These are phyloP conservation scores for Bos javanicus DNA, from an alignment of 2,113 vertebrate species.

Conservation along the genomic window DNA sequence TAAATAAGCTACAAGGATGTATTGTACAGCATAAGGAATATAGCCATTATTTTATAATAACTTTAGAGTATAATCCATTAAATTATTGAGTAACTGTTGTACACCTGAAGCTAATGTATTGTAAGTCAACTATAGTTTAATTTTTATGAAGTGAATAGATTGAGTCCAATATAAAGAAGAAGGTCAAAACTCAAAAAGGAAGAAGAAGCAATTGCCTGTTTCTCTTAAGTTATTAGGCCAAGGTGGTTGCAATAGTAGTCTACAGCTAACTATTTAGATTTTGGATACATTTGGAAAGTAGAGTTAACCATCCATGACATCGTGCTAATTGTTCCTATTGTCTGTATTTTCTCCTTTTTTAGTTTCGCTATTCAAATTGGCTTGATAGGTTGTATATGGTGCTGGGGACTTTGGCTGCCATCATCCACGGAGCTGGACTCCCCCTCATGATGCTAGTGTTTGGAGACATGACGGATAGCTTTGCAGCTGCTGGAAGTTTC, in stretches of 20 bases:
- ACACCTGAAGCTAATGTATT: neutral
- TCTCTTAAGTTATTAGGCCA: neutral
- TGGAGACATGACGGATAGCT: conserved; percentile 93
- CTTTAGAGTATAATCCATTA: neutral
- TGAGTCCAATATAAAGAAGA: neutral
- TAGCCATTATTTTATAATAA: neutral
- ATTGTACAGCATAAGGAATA: neutral
- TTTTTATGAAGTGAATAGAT: neutral
- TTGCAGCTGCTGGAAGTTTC: conserved; percentile 63
- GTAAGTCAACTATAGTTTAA: neutral
- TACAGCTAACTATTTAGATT: neutral
- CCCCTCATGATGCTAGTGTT: conserved; percentile 91
- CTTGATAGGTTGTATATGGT: conserved; percentile 86
- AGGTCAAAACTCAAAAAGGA: neutral
- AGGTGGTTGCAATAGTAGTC: neutral
- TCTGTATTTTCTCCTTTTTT: conserved; percentile 18
- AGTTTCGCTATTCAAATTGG: conserved; percentile 91
- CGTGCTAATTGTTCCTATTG: neutral
- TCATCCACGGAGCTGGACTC: conserved; percentile 86
- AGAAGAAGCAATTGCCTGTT: neutral
- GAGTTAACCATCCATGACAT: neutral
- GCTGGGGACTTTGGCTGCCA: conserved; percentile 82
- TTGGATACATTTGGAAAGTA: neutral
- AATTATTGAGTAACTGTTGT: neutral
- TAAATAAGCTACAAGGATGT: neutral